These are phyloP conservation scores for Oconnorella tubifera DNA, from an alignment of 2,888 invertebrate genomes.

Conservation along the genomic window DNA sequence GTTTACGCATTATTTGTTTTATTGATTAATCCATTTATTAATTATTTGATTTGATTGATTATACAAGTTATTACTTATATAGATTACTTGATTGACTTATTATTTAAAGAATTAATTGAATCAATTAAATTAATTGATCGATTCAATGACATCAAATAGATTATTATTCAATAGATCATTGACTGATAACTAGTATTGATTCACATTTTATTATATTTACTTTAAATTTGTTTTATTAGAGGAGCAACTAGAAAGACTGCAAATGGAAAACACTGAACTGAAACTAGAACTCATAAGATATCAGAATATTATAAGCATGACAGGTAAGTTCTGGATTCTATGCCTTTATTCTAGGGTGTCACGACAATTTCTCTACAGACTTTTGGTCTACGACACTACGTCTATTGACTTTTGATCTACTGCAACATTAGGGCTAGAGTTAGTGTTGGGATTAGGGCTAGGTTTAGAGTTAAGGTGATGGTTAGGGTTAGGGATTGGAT, in stretches of 20 bases:
- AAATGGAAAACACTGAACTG: slow-evolving; percentile 4
- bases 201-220: neutral
- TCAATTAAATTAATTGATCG: neutral
- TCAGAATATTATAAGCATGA: slow-evolving; percentile 1
- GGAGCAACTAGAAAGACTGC: slow-evolving; percentile 4
- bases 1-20: neutral
- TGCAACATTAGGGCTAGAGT: no score
- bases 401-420: no score
- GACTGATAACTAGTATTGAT: neutral
- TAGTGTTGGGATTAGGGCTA: no score
- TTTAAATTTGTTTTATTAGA: neutral
- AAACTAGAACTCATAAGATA: neutral
- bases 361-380: no score
- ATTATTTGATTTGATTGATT: neutral
- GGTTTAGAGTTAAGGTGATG: no score
- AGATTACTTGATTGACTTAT: neutral
- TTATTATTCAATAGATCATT: neutral
- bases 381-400: no score
- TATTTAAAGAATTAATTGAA: neutral
- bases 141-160: neutral
- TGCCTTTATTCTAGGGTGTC: no score
- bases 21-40: neutral
- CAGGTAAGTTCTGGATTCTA: neutral
- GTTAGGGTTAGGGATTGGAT: no score
- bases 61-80: neutral